Percentiles rank a stretch among this genome's conserved stretches.
Conservation (phyloP, 2,888 invertebrate species). For the Allophyes oxyacanthae region DNA sequence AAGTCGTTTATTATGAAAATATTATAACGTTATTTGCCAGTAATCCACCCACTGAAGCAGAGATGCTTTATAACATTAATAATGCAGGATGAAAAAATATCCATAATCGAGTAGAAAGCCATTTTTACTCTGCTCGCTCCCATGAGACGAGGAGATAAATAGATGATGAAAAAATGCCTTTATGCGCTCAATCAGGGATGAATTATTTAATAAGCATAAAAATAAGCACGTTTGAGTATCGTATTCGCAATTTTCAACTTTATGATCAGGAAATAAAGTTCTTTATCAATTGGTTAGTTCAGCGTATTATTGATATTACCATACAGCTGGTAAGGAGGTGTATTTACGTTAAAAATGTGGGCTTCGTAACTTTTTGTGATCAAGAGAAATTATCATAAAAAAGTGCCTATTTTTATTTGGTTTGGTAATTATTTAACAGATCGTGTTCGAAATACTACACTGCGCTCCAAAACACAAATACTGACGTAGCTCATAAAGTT, state of each 20-base stretch:
- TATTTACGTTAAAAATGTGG: too few relatives aligned
- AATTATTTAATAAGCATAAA: constrained; percentile 10
- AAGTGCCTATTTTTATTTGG: too few relatives aligned
- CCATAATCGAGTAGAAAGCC: not conserved
- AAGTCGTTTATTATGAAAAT: not conserved
- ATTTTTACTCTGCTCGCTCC: not conserved
- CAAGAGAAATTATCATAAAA: too few relatives aligned
- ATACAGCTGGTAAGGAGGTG: too few relatives aligned
- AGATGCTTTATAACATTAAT: not conserved
- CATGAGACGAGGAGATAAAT: constrained; percentile 7
- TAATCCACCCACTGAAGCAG: not conserved
- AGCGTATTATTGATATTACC: too few relatives aligned
- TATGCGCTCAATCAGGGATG: constrained; percentile 9
- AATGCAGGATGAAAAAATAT: not conserved
- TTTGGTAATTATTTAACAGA: too few relatives aligned
- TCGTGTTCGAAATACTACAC: too few relatives aligned
- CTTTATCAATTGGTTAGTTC: too few relatives aligned
- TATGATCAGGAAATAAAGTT: not conserved
- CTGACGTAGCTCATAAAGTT: too few relatives aligned
- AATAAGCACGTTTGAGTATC: not conserved
- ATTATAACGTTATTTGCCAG: not conserved
- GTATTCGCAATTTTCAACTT: not conserved
- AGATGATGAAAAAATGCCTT: constrained; percentile 8
- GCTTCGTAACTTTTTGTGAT: too few relatives aligned
- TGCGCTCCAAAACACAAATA: too few relatives aligned